These are phyloP conservation scores for Enteromius paludinosus DNA, from an alignment of 2,797 vertebrate genomes.

Conservation along the genomic window DNA sequence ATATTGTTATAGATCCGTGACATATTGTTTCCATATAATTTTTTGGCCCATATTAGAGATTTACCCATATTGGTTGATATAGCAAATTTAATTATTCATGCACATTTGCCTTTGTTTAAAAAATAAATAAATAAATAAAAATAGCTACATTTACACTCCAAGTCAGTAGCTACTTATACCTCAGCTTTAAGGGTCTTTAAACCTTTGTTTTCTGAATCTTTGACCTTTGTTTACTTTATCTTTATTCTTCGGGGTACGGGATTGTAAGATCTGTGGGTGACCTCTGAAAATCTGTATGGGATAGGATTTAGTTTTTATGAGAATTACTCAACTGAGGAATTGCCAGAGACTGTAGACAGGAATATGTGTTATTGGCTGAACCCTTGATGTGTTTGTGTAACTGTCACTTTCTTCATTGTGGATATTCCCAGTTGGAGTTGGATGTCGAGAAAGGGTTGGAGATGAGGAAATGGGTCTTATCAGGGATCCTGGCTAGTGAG, in stretches of 20 bases:
- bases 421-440: conserved; percentile 83
- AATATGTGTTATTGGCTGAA: conserved; percentile 31
- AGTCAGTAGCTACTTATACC: not conserved
- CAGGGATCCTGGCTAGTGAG: conserved; percentile 94
- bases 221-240: not conserved
- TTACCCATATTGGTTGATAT: not conserved
- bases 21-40: not conserved
- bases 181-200: not conserved
- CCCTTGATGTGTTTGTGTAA: conserved; percentile 13
- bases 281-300: not conserved
- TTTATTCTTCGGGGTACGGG: conserved; percentile 8
- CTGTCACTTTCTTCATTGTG: conserved; percentile 12
- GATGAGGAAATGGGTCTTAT: conserved; percentile 98
- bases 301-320: not conserved
- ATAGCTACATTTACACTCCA: not conserved
- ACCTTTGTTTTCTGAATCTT: conserved; percentile 4
- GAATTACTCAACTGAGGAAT: conserved; percentile 9
- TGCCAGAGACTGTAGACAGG: not conserved
- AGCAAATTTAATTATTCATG: not conserved
- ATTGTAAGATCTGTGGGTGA: not conserved
- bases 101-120: not conserved
- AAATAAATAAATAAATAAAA: not conserved
- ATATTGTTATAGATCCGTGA: not conserved
- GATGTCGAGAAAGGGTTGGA: conserved; percentile 96
- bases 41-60: not conserved